phyloP scores from a whole-genome alignment of 92 coral and sea anemone species.

The Porites cylindrica region DNA sequence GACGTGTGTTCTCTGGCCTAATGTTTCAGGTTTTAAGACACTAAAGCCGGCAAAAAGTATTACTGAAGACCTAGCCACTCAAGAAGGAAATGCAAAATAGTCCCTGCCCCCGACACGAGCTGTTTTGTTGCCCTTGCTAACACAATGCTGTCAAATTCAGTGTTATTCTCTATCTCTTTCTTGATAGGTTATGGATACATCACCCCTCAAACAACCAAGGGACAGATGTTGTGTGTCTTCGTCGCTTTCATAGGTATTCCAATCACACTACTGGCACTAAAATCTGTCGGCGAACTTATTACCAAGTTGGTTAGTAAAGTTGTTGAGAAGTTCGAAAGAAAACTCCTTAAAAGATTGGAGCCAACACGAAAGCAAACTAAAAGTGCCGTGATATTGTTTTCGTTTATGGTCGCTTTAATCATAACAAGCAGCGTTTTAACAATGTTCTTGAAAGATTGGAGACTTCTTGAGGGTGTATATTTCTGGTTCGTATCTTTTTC shows the following conservation, averaged over 20 bases:
- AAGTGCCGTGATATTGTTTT: slow-evolving; percentile 9
- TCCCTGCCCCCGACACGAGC: too few relatives aligned
- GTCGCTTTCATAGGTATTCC: slow-evolving; percentile 46
- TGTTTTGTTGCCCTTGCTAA: too few relatives aligned
- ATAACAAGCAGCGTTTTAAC: not conserved
- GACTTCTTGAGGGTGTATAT: slow-evolving; percentile 38
- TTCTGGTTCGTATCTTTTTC: slow-evolving; percentile 53
- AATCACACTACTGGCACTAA: slow-evolving; percentile 26
- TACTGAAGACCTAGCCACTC: too few relatives aligned
- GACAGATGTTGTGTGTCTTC: slow-evolving; percentile 49
- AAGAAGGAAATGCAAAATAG: too few relatives aligned
- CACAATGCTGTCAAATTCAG: too few relatives aligned
- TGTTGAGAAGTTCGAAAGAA: slow-evolving; percentile 5
- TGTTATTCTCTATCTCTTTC: not conserved
- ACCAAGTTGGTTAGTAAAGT: not conserved
- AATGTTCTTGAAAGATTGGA: not conserved
- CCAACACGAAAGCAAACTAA: slow-evolving; percentile 9
- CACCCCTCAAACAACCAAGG: slow-evolving; percentile 59
- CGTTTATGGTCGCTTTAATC: slow-evolving; percentile 6
- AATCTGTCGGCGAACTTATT: slow-evolving; percentile 46
- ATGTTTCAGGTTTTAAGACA: too few relatives aligned
- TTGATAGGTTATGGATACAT: slow-evolving; percentile 52
- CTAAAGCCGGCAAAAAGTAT: too few relatives aligned
- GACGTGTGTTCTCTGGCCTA: too few relatives aligned
- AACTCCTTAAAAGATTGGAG: slow-evolving; percentile 7